phyloP scores from a whole-genome alignment of 2,888 invertebrate genomes.

The Chouioia cunea region DNA sequence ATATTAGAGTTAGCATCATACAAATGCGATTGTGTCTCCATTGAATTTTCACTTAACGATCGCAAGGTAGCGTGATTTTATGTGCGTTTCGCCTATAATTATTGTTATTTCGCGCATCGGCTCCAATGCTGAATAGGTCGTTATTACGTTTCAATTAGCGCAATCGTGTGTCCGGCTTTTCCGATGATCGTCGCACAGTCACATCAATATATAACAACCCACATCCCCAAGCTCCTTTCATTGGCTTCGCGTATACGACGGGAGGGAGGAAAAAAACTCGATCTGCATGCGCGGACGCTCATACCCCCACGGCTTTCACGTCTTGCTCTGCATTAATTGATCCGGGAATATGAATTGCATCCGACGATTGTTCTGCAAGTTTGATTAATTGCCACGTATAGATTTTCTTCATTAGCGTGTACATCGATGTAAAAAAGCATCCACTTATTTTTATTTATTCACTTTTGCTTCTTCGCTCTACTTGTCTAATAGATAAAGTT shows the following conservation, averaged over 20 bases:
- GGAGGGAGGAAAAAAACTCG: no score
- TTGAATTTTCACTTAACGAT: slow-evolving; percentile 38
- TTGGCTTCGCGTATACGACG: no score
- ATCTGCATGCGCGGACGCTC: neutral
- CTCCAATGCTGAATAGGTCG: slow-evolving; percentile 45
- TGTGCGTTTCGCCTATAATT: slow-evolving; percentile 29
- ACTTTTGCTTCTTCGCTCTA: no score
- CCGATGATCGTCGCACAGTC: slow-evolving; percentile 21
- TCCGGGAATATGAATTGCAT: no score
- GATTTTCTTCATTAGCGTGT: neutral
- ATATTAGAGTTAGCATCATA: neutral
- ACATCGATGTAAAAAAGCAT: no score
- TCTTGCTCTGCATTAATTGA: neutral
- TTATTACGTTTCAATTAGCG: slow-evolving; percentile 48
- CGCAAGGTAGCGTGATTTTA: slow-evolving; percentile 16
- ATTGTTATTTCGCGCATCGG: slow-evolving; percentile 37
- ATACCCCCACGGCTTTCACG: neutral
- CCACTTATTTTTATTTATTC: no score
- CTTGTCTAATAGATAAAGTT: no score
- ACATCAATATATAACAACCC: slow-evolving; percentile 10
- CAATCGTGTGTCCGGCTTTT: slow-evolving; percentile 38
- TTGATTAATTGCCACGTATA: slow-evolving; percentile 4
- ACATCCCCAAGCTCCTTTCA: neutral
- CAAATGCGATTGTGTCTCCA: slow-evolving; percentile 28
- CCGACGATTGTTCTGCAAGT: neutral